A percentile compares a stretch with the other conserved stretches of the same genome.
Evolutionary conservation across 2,797 vertebrate species (phyloP).

Genomic region (Aeoliscus strigatus): DNA sequence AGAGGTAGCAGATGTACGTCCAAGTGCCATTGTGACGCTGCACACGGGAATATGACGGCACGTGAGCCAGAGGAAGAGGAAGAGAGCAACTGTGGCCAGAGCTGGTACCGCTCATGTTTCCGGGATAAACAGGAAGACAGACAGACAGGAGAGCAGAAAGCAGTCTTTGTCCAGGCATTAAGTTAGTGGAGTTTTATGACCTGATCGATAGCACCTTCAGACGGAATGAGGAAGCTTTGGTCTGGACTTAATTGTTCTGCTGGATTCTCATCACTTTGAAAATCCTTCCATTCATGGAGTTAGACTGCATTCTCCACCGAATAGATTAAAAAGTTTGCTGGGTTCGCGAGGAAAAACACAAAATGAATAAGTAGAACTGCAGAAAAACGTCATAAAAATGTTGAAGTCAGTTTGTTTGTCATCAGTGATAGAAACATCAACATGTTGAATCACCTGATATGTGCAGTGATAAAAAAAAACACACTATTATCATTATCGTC

Average conservation of each 20-base stretch:
- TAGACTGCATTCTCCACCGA: conserved; percentile 47
- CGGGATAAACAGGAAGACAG: conserved; percentile 44
- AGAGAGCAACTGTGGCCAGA: conserved; percentile 19
- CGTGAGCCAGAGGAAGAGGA: conserved; percentile 4
- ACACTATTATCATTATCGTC: too few relatives aligned
- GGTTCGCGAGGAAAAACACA: conserved; percentile 35
- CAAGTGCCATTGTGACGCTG: conserved; percentile 37
- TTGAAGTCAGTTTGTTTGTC: too few relatives aligned
- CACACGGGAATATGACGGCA: conserved; percentile 30
- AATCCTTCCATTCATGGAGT: conserved; percentile 56
- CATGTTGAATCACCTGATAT: conserved; percentile 19
- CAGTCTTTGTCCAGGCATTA: conserved; percentile 58
- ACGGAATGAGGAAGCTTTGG: conserved; percentile 55
- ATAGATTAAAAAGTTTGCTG: conserved; percentile 47
- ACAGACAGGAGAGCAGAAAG: conserved; percentile 53
- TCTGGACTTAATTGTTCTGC: conserved; percentile 69
- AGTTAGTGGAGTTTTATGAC: conserved; percentile 64
- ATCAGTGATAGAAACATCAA: too few relatives aligned
- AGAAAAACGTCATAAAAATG: too few relatives aligned
- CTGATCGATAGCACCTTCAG: conserved; percentile 66
- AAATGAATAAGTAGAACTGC: too few relatives aligned
- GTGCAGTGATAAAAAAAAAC: conserved; percentile 17
- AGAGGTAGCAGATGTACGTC: conserved; percentile 43
- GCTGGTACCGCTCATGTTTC: conserved; percentile 22
- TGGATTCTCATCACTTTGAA: conserved; percentile 57